Evolutionary conservation across 2,888 invertebrate genomes (phyloP).

Genomic region (Omphaloscelis lunosa): DNA sequence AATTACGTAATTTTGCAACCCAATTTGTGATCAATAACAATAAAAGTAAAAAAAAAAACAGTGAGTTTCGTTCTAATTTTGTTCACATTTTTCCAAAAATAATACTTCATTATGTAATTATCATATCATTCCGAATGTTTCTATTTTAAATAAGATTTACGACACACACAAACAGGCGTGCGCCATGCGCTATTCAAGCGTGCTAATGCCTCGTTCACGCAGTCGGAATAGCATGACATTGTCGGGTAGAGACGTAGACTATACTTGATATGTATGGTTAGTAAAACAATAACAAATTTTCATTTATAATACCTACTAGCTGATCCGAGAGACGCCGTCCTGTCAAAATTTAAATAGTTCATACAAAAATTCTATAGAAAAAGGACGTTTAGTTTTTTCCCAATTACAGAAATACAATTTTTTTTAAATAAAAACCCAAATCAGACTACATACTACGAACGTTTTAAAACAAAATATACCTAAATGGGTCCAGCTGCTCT

Average conservation of each 20-base stretch:
- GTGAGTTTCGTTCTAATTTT: neutral
- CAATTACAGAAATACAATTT: too few species aligned
- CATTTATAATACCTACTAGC: too few species aligned
- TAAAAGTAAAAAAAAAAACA: too few species aligned
- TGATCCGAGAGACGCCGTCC: too few species aligned
- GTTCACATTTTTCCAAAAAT: neutral
- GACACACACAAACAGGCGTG: constrained; percentile 2
- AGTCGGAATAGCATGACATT: constrained; percentile 59
- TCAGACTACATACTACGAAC: too few species aligned
- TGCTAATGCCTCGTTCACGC: constrained; percentile 54
- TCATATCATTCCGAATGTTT: constrained; percentile 1
- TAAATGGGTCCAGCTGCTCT: too few species aligned
- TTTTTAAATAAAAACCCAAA: too few species aligned
- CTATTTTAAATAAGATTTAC: constrained; percentile 19
- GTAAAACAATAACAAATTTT: neutral
- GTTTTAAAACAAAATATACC: too few species aligned
- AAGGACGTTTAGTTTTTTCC: too few species aligned
- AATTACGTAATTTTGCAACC: too few species aligned
- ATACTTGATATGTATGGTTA: constrained; percentile 41
- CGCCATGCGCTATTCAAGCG: constrained; percentile 31
- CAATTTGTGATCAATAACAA: neutral
- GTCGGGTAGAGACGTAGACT: constrained; percentile 51
- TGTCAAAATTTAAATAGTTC: too few species aligned
- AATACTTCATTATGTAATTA: neutral
- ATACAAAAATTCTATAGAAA: too few species aligned